Base-by-base conservation (phyloP, 2,888 invertebrate genomes). In the Drosophila rubida region DNA sequence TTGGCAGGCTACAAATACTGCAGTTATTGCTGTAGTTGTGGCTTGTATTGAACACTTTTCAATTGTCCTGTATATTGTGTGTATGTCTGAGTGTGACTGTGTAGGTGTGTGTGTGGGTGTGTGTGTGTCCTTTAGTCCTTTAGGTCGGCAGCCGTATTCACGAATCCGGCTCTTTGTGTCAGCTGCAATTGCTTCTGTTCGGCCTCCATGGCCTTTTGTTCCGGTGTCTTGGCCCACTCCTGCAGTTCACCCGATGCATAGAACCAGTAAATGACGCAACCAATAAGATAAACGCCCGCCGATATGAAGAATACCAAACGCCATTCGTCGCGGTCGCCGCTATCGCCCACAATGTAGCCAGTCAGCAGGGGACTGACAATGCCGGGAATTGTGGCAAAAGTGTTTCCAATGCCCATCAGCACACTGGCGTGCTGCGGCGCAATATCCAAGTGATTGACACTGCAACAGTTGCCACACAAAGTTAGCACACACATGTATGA, bases 391-490 rank as follows among this genome's bases (percentile, higher is more conserved):
- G 98, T 98, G 0, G 97, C 98, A 72, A 98, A 93, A 0, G 97
- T 97, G 92, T 98, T 98, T 8, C 97, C 96, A 8, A 98, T 93
- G 0, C 98, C 98, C 97, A 98, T 97, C 57, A 98, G 92, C 0
- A 98, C 95, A 90, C 97, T 96, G 8, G 98, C 97, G 92, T 96
- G 97, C 68, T 96, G 96, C 0, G 98, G 97, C 0, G 98, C 98
- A 54, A 98, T 95, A 90, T 98, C 98, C 90, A 98, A 92, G 90
- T 97, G 97, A 88, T 96, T 96, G 0, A 96, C 95, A 72, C 96
- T 96, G 91, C 58, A 92, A 88, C 57, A 13, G 42, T 25, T 16
- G 23, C 14, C 46, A 14, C 23, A 44, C 14, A 44, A 30, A 23
- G 35, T 42, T 60, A 57, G 27, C 11, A 7, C 8, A 5, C 11